Evolutionary conservation across 2,888 invertebrate genomes (phyloP).

Genomic region (Rapana venosa): DNA sequence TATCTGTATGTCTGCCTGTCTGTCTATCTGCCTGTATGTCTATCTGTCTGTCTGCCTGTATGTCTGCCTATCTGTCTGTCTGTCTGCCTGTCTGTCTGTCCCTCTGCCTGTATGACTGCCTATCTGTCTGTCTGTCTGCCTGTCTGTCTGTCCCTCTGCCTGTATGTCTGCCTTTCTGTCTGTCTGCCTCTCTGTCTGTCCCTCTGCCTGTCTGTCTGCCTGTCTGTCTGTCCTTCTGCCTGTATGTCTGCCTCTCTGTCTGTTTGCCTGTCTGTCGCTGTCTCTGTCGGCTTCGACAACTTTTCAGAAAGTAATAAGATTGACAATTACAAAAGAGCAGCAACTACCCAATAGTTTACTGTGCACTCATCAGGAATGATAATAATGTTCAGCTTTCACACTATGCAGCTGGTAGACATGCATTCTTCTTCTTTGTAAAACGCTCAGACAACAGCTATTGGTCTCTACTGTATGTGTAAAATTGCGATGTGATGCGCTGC

Average conservation of each 20-base stretch:
- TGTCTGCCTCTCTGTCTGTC: not conserved
- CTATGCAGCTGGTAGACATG: too few relatives aligned
- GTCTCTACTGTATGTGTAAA: too few relatives aligned
- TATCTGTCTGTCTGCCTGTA: not conserved
- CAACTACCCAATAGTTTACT: too few relatives aligned
- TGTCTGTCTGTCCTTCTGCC: not conserved
- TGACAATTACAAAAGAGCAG: too few relatives aligned
- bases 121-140: not conserved
- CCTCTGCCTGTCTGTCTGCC: not conserved
- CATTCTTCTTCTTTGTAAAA: too few relatives aligned
- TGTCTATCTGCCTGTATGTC: not conserved
- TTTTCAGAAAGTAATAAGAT: too few relatives aligned
- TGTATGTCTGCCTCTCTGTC: not conserved
- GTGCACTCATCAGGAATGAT: too few relatives aligned
- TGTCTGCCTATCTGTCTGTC: not conserved
- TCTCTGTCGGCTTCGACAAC: slow-evolving; percentile 95
- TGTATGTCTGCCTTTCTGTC: not conserved
- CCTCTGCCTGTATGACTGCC: not conserved
- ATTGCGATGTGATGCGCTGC: too few relatives aligned
- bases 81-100: not conserved
- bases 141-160: not conserved
- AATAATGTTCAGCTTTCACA: too few relatives aligned
- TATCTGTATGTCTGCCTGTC: not conserved
- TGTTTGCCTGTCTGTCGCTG: slow-evolving; percentile 84
- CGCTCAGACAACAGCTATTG: too few relatives aligned